Base-by-base conservation (phyloP, 2,888 invertebrate species). In the Xanthia togata region DNA sequence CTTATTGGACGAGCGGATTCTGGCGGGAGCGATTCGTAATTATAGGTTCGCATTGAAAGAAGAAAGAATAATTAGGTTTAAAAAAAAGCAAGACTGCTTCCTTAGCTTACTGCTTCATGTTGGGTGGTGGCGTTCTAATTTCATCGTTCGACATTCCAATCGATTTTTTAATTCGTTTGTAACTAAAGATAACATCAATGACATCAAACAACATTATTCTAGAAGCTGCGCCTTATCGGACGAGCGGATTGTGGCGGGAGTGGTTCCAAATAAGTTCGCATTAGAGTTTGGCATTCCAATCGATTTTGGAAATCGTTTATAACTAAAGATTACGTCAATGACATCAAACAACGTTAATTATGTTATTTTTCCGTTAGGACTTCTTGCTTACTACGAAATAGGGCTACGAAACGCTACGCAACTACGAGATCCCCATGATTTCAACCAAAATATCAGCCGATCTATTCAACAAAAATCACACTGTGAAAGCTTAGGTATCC, bases 331-430 rank as follows among this genome's bases (percentile, higher is more conserved):
- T 26, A 53, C 8, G 9, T n/a, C 55, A n/a, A 55, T 11, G n/a
- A n/a, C 55, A 55, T n/a, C 9, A 55, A 55, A 55, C n/a, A 55
- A n/a, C 55, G n/a, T 4, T 2, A 2, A 1, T 31, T n/a, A 12
- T n/a, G n/a, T 55, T 0, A 12, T 55, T n/a, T 26, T 57, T 0
- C 5, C 57, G 0, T 14, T 38, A 38, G 23, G 26, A 12, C 8
- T 20, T 65, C 11, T 35, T 65, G n/a, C n/a, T n/a, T 26, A 50
- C 41, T 76, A 76, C 31, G 60, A 59, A 44, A 23, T 14, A 76
- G 6, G 41, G 17, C 41, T 41, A 41, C 41, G 41, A 41, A 41
- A 41, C 11, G 35, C 35, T 35, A 35, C 35, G 38, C 38, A 38
- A 38, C 38, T 73, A 74, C 31, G 57, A 41, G 9, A 44, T 31